phyloP scores from a whole-genome alignment of 2,888 invertebrate species.

The Drosophila fungiperda region DNA sequence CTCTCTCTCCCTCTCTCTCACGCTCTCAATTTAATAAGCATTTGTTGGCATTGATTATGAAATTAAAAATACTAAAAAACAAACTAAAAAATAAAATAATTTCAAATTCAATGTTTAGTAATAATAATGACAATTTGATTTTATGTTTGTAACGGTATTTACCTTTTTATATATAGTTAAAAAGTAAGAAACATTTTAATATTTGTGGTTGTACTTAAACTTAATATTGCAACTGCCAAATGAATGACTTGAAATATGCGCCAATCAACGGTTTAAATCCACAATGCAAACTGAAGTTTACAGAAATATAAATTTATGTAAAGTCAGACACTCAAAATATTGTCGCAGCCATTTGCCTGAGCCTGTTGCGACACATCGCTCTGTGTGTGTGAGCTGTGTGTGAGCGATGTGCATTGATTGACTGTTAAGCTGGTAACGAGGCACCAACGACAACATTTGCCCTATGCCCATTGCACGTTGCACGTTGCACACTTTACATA shows the following conservation, averaged over 20 bases:
- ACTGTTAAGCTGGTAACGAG: constrained; percentile 46
- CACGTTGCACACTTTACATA: neutral
- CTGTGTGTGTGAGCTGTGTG: constrained; percentile 11
- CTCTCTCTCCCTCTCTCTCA: neutral
- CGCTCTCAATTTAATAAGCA: constrained; percentile 9
- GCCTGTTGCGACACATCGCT: neutral
- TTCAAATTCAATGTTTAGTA: neutral
- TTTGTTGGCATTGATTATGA: constrained; percentile 8
- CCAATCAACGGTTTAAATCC: neutral
- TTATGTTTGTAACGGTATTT: neutral
- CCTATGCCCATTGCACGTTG: neutral
- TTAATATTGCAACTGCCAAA: neutral
- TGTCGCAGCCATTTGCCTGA: neutral
- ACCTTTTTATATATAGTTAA: neutral
- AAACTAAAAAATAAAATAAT: neutral
- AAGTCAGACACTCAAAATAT: constrained; percentile 4
- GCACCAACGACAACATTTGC: neutral
- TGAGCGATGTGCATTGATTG: constrained; percentile 52
- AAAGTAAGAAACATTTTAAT: neutral
- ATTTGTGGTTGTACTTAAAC: neutral
- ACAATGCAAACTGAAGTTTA: neutral
- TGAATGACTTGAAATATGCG: neutral
- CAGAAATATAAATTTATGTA: constrained; percentile 13
- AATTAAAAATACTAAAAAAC: constrained; percentile 35
- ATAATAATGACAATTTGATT: neutral